Base-by-base conservation (phyloP, 2,797 vertebrate genomes). In the Anguilla megastoma region DNA sequence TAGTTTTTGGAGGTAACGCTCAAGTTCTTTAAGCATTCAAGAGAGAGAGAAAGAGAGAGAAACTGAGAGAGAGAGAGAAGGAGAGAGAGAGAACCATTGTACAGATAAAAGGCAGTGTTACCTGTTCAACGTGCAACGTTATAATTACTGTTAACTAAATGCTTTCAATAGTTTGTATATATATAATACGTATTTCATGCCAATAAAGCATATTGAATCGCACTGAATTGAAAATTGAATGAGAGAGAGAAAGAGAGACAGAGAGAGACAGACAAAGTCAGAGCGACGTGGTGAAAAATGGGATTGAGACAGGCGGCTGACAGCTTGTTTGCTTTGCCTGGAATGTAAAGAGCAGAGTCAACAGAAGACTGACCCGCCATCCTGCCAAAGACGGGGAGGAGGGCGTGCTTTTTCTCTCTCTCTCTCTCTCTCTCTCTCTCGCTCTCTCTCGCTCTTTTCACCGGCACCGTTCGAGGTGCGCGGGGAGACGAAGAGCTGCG, bases 301-400 rank as follows among this genome's bases (percentile, higher is more conserved):
- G 83, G n/a, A 84, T 33, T 84, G 52, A 84, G 83, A 84, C 83
- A 54, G 50, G 52, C 3, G 24, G 9, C n/a, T 54, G 52, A 58
- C 89, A 90, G 88, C 87, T 88, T 88, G 87, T 88, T 89, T 91
- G 87, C 89, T 89, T 63, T 88, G 84, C 45, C 86, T 84, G 48
- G 86, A 80, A 63, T 86, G 86, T 86, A 76, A 89, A 85, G 89
- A 84, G 83, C 24, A 79, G 74, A 89, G 69, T 87, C 89, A 89
- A 54, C 56, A 66, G 2, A 76, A 89, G 66, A 85, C 27, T 91
- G 87, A 90, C 90, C 83, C 88, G 88, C 84, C 86, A 85, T 86
- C 88, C 84, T 52, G 88, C 74, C 79, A 84, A 45, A 88, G 84
- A 87, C 52, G 54, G 52, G 50, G n/a, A n/a, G 58, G 76, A 36